Evolutionary conservation across 1,140 invertebrate genomes (phyloP).

Genomic region (Coboldia fuscipes): DNA sequence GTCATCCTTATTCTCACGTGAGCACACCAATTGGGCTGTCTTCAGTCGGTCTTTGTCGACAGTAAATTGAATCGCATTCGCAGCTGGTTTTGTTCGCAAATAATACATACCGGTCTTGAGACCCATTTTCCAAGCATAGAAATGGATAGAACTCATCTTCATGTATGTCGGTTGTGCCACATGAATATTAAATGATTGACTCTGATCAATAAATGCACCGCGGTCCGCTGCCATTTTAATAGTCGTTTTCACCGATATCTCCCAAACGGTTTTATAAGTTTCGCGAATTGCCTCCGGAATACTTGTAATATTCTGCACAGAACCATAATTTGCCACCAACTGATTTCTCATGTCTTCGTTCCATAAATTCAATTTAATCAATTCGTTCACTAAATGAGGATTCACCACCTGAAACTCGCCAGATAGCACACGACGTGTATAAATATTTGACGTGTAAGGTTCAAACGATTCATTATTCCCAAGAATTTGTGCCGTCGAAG

Average conservation of each 20-base stretch:
- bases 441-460: slow-evolving; percentile 96
- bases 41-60: slow-evolving; percentile 73
- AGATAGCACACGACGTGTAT: slow-evolving; percentile 78
- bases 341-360: slow-evolving; percentile 92
- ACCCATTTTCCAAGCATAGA: slow-evolving; percentile 91
- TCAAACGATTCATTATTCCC: slow-evolving; percentile 99
- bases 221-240: slow-evolving; percentile 96
- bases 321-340: slow-evolving; percentile 80
- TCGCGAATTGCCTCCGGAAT: slow-evolving; percentile 81
- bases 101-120: slow-evolving; percentile 99
- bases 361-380: slow-evolving; percentile 83
- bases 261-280: slow-evolving; percentile 98
- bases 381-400: slow-evolving; percentile 83
- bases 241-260: slow-evolving; percentile 85
- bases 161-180: slow-evolving; percentile 85
- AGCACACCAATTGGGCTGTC: slow-evolving; percentile 57
- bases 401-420: slow-evolving; percentile 87
- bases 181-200: slow-evolving; percentile 92
- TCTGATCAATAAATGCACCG: slow-evolving; percentile 96
- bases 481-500: slow-evolving; percentile 96
- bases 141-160: slow-evolving; percentile 94
- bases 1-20: slow-evolving; percentile 76
- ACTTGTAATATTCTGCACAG: slow-evolving; percentile 72
- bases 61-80: slow-evolving; percentile 92
- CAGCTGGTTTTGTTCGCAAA: slow-evolving; percentile 87